Evolutionary conservation across 1,140 invertebrate species (phyloP).

Genomic region (Drosophila nebulosa): DNA sequence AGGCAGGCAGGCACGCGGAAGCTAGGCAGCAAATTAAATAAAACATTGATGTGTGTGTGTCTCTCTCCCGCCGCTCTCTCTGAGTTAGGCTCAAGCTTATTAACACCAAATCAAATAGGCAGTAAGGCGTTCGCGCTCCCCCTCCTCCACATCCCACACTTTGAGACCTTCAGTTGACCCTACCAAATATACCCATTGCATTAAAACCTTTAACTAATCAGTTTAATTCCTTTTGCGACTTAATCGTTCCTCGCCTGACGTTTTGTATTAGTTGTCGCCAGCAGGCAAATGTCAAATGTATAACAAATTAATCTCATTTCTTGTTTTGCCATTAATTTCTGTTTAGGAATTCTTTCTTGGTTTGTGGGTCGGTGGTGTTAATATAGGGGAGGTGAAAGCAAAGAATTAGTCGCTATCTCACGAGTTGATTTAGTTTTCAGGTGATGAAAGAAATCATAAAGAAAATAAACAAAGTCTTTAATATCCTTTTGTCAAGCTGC

Average conservation of each 20-base stretch:
- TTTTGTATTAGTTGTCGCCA: constrained; percentile 60
- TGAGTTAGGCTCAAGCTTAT: constrained; percentile 68
- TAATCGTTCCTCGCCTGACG: constrained; percentile 74
- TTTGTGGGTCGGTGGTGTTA: too few species aligned
- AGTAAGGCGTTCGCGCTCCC: not conserved
- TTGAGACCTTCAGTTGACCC: not conserved
- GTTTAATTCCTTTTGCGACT: constrained; percentile 70
- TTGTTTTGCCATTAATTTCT: constrained; percentile 54
- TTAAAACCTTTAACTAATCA: constrained; percentile 72
- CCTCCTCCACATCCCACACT: not conserved
- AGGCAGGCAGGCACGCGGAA: not conserved
- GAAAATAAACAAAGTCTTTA: too few species aligned
- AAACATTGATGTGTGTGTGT: constrained; percentile 41
- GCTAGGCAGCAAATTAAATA: constrained; percentile 70
- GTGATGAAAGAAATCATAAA: too few species aligned
- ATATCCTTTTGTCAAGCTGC: too few species aligned
- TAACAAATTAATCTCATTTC: constrained; percentile 65
- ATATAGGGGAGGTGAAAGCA: too few species aligned
- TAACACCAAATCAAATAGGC: constrained; percentile 64
- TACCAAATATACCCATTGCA: constrained; percentile 7
- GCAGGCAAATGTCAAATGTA: constrained; percentile 50
- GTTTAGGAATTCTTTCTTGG: constrained; percentile 37
- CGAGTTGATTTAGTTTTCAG: too few species aligned
- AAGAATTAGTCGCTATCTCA: too few species aligned
- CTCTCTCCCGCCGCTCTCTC: not conserved